Base-by-base conservation (phyloP, 1,140 invertebrate species). In the Cydia fagiglandana region DNA sequence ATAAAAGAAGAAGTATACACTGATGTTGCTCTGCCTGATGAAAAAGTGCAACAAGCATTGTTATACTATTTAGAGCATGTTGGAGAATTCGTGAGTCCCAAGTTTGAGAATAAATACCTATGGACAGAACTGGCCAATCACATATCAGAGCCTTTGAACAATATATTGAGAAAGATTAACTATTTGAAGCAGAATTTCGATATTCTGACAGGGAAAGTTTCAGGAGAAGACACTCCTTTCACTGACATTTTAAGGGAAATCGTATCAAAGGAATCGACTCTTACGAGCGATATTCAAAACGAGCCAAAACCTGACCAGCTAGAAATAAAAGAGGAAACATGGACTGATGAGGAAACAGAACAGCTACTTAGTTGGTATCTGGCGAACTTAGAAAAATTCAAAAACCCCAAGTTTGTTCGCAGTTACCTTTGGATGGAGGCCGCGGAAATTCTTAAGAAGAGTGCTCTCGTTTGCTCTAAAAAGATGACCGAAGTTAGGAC, bases 331-430 rank as follows among this genome's bases (percentile, higher is more conserved):
- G 81, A 86, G 70, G 79, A 82, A 70, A 38, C 75, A n/a, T 92
- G 89, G 89, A 79, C 78, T 2, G 87, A 92, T 79, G 81, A 86
- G 13, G 88, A 91, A 82, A 86, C 76, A 15, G 88, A 90, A 74
- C 81, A 85, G 9, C 78, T 92, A 0, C 66, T 92, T 10, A 85
- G 83, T 4, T 92, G 89, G 89, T 92, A 91, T 80, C 80, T 91
- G 77, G 83, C 84, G 1, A 88, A 92, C 85, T 86, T 92, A 75
- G 91, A 92, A 12, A 90, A 92, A 50, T 92, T 92, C 74, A 92
- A 91, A 73, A 91, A 92, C 75, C 89, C 91, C 0, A 90, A 91
- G 77, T 91, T 83, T 45, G 84, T 89, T 0, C 75, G 88, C 6
- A 90, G 84, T 47, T 92, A 89, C 38, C 75, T 92, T 2, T 92